Evolutionary conservation across 2,797 vertebrate genomes (phyloP), one percentile per base, ranked within the genome.

Genomic region (Tiaroga cobitis): DNA sequence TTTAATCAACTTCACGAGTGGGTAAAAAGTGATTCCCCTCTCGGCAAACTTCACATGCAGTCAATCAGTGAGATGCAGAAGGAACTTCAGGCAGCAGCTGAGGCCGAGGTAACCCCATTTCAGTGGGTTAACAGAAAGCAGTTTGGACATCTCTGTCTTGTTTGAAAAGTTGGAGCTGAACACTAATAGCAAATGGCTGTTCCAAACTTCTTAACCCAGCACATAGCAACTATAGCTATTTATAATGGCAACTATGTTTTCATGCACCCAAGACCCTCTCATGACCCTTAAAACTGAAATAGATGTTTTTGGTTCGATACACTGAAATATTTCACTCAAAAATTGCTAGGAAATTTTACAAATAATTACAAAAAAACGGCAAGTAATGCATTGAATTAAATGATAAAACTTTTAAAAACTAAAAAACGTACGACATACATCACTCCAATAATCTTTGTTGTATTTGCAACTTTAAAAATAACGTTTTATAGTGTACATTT

Each of bases 1-100:
- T 87, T 83, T 74, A 83, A 82, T 86, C 69, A 83, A 39, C 26
- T 80, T 72, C 59, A 11, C 10, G 1, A 73, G 72, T 82, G 56
- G 26, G 37, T 56, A 59, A 59, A 65, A 74, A 49, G 54, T 74
- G 41, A 46, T n/a, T 63, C 4, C 21, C 81, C 82, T 51, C 10
- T 29, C 11, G 65, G 82, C 82, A 76, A 26, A 84, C 73, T 77
- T 84, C 82, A 69, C 73, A 84, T 54, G 34, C 43, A 76, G 61
- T 84, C 82, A 76, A 43, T 84, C 61, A 56, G n/a, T 24, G 26
- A 54, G 34, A 74, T 2, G 21, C 19, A 74, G 69, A 74, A 49
- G 59, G 41, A 74, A 63, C 81, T 74, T 34, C 56, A n/a, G 69
- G 70, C 81, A 63, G 37, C 29, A 70, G 26, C 9, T 24, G 51